Evolutionary conservation across 2,888 invertebrate genomes (phyloP), one percentile per base, ranked within the genome.

Genomic region (Mimas tiliae): DNA sequence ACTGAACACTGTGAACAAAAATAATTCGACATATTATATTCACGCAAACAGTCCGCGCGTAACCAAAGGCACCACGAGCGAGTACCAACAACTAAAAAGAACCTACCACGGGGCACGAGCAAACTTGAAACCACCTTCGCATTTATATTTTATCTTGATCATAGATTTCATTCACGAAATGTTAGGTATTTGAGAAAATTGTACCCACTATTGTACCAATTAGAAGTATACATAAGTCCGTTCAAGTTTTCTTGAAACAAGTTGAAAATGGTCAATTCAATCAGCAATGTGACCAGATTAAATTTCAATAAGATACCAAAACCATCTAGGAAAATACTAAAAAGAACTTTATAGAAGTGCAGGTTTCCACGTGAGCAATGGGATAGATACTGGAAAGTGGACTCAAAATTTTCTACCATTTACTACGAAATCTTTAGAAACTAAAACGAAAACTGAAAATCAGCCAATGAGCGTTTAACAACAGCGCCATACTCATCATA

Each of bases 81-180:
- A 9, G 27, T 45, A 64, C 27, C 52, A 52, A 21, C 51, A 11
- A 53, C 33, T 53, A 53, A 27, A 14, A 34, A 33, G 53, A 7
- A 33, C 33, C 14, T 53, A 53, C 34, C 34, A 33, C 53, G 34
- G 53, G 33, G 14, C 34, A 33, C 53, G 34, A 33, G 33, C 14
- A 45, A 45, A 45, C 11, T 11, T 11, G 14, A 34, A 53, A 53
- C 53, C 12, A 34, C 53, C 53, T 33, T 34, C 58, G 63, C 27
- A 48, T 53, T 53, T 53, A 53, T 34, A 14, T 53, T 63, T 51
- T 58, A 50, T 47, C 62, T 64, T 65, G 51, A 63, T 52, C 62
- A 58, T 62, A 69, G 68, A 68, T 64, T 62, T 67, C 62, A 34
- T 34, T 53, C 14, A 53, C 12, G n/a, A 33, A 33, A 53, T 53